Conservation (phyloP, 2,888 invertebrate genomes). For the Auanema freiburgensis region DNA sequence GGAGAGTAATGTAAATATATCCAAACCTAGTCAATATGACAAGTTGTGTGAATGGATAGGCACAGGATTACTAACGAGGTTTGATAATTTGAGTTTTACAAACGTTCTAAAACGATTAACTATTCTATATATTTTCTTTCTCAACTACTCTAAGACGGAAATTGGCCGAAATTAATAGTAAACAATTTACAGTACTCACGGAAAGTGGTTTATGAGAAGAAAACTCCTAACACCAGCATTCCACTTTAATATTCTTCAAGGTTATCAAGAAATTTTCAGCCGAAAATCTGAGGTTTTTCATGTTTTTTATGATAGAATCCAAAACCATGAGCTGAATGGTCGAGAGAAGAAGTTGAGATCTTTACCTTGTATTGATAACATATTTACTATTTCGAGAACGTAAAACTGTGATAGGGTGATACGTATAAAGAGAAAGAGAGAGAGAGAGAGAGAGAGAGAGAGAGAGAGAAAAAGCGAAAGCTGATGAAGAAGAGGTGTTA, state of each 20-base stretch:
- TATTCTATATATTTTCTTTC: neutral
- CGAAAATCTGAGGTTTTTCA: neutral
- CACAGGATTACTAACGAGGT: slow-evolving; percentile 67
- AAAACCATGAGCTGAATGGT: no score
- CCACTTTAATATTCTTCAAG: slow-evolving; percentile 68
- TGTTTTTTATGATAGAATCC: no score
- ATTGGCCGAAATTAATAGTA: neutral
- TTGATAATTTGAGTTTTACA: neutral
- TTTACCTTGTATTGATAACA: no score
- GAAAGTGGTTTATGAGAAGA: slow-evolving; percentile 67
- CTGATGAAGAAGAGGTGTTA: no score
- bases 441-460: no score
- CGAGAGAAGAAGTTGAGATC: no score
- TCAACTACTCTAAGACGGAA: neutral
- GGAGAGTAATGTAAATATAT: slow-evolving; percentile 51
- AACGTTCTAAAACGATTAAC: neutral
- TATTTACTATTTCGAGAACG: neutral
- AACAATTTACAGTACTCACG: slow-evolving; percentile 63
- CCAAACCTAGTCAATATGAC: slow-evolving; percentile 66
- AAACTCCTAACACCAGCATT: slow-evolving; percentile 69
- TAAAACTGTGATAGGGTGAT: no score
- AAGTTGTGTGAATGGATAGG: slow-evolving; percentile 67
- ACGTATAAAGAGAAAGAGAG: no score
- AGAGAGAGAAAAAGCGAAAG: no score
- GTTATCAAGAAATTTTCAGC: slow-evolving; percentile 62